A percentile compares a stretch with the other conserved stretches of the same genome.
phyloP scores from a whole-genome alignment of 2,113 vertebrate species.

The Empidonax traillii region DNA sequence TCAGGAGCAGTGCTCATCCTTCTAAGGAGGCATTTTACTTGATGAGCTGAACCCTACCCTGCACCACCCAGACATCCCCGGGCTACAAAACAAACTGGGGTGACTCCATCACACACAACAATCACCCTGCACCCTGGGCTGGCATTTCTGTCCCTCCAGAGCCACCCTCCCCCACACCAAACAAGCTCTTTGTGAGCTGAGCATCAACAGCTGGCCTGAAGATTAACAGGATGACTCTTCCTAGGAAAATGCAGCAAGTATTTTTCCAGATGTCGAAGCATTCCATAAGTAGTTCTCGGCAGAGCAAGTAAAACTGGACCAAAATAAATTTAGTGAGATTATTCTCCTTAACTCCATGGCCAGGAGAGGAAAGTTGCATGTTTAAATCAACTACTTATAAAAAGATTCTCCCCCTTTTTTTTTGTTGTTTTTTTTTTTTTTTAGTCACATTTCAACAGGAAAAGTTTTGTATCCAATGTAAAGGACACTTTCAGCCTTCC shows the following conservation, averaged over 20 bases:
- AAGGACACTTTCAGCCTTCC: neutral
- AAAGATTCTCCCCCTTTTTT: neutral
- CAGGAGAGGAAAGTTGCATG: neutral
- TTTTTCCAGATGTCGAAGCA: slow-evolving; percentile 21
- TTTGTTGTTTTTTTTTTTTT: neutral
- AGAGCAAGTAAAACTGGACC: neutral
- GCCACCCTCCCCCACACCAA: neutral
- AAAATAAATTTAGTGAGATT: neutral
- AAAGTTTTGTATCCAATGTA: neutral
- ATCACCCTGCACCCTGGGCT: neutral
- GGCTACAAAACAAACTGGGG: neutral
- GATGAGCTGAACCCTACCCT: neutral
- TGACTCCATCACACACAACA: neutral
- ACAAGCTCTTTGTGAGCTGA: neutral
- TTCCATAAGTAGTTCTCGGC: neutral
- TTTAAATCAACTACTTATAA: neutral
- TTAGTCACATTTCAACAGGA: neutral
- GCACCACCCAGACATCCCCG: accelerated
- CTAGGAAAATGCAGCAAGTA: neutral
- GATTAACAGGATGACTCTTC: neutral
- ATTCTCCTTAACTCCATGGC: neutral
- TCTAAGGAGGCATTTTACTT: neutral
- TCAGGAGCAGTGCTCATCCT: neutral
- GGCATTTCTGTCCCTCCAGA: neutral
- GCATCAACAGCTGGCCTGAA: neutral